Conservation (phyloP, 2,888 invertebrate species). For the Mesochorus sp. region DNA sequence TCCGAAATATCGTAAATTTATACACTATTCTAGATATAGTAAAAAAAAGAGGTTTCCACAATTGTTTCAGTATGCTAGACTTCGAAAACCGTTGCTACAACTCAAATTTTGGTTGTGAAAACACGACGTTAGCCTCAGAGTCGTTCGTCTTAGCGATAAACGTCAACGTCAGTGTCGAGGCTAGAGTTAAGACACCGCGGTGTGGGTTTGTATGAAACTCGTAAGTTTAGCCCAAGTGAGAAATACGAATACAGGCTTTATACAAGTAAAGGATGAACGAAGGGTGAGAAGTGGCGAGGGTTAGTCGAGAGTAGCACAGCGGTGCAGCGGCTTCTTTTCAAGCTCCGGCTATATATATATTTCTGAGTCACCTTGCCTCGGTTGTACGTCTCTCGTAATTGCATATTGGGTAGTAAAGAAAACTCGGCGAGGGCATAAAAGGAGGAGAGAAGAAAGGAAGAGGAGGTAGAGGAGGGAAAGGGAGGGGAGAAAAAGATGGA, state of each 20-base stretch:
- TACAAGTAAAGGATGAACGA: background rate
- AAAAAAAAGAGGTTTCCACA: constrained; percentile 16
- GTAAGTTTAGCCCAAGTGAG: constrained; percentile 17
- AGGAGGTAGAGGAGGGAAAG: background rate
- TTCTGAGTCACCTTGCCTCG: background rate
- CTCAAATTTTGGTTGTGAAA: background rate
- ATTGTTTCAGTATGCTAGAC: constrained; percentile 37
- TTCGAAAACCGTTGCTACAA: background rate
- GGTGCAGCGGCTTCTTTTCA: too few species aligned
- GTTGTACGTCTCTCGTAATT: constrained; percentile 47
- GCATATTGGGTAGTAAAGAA: constrained; percentile 62
- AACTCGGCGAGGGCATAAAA: constrained; percentile 40
- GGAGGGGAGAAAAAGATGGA: background rate
- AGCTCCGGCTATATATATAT: background rate
- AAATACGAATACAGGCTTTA: constrained; percentile 7
- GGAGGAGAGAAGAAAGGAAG: background rate
- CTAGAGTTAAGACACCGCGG: constrained; percentile 44
- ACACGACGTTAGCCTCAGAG: constrained; percentile 11
- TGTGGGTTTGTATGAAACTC: constrained; percentile 13
- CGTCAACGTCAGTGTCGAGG: constrained; percentile 52
- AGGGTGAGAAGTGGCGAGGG: background rate
- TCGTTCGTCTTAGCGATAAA: constrained; percentile 50
- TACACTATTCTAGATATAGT: too few species aligned
- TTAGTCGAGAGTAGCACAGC: background rate
- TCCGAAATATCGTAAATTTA: too few species aligned